Evolutionary conservation across 2,797 vertebrate species (phyloP).

Genomic region (Calcarius lapponicus): DNA sequence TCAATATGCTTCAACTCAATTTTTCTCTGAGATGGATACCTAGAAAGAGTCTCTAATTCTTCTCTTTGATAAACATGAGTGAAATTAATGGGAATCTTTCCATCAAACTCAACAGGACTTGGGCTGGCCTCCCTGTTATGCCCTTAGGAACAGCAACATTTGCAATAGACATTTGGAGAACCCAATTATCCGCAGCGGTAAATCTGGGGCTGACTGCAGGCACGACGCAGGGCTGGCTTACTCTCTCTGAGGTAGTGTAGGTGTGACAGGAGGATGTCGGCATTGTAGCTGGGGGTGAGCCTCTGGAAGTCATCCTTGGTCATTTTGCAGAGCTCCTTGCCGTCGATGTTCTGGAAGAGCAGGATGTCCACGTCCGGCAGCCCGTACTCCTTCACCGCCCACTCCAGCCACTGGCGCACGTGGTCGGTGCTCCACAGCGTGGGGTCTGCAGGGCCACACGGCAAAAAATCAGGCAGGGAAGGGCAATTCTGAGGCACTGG

Average conservation of each 20-base stretch:
- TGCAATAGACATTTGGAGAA: background rate
- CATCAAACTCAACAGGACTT: background rate
- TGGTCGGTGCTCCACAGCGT: constrained; percentile 87
- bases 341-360: constrained; percentile 86
- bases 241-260: constrained; percentile 95
- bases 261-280: constrained; percentile 88
- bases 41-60: background rate
- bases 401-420: constrained; percentile 89
- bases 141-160: background rate
- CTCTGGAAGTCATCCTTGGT: constrained; percentile 88
- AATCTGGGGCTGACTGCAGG: background rate
- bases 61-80: background rate
- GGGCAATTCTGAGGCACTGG: background rate
- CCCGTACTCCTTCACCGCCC: constrained; percentile 87
- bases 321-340: constrained; percentile 90
- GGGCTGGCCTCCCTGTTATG: background rate
- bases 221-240: constrained; percentile 62
- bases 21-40: background rate
- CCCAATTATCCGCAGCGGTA: background rate
- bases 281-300: constrained; percentile 87
- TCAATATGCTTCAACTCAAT: background rate
- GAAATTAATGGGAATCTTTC: background rate
- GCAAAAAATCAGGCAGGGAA: background rate
- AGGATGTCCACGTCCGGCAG: constrained; percentile 84
- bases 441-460: constrained; percentile 76